Conservation (phyloP, 2,113 vertebrate genomes). For the Nannobrachium achirus region DNA sequence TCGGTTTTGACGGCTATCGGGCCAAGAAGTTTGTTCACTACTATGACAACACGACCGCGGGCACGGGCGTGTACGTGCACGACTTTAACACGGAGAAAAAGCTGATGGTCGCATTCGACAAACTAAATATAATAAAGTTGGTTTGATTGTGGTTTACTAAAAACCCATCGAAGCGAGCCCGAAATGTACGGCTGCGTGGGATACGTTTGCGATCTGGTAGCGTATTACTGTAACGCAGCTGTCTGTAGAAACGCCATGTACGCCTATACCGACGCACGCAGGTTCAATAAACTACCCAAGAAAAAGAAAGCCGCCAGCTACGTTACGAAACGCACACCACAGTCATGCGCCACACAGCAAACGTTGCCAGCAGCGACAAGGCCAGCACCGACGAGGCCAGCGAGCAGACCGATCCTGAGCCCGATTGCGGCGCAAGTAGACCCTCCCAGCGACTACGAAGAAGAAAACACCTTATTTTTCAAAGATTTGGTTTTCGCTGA, state of each 20-base stretch:
- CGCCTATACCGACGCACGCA: background rate
- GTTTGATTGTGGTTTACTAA: background rate
- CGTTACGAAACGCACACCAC: background rate
- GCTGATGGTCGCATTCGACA: background rate
- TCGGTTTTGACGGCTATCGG: background rate
- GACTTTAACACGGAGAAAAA: background rate
- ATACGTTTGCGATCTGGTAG: background rate
- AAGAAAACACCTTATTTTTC: background rate
- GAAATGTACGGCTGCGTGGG: background rate
- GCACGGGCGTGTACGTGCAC: background rate
- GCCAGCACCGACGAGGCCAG: background rate
- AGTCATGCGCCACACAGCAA: background rate
- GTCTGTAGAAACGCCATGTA: background rate
- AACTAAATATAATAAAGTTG: background rate
- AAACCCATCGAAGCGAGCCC: background rate
- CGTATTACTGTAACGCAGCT: background rate
- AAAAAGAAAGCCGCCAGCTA: background rate
- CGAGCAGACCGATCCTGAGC: background rate
- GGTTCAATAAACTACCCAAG: background rate
- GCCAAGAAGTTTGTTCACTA: background rate
- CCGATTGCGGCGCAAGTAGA: background rate
- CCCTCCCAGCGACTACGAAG: background rate
- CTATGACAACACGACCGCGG: background rate
- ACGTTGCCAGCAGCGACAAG: background rate
- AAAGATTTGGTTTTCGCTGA: background rate